Percentiles rank a stretch among this genome's conserved stretches.
These are phyloP conservation scores for Lepidostoma basale DNA, from an alignment of 1,140 invertebrate species.

Conservation along the genomic window DNA sequence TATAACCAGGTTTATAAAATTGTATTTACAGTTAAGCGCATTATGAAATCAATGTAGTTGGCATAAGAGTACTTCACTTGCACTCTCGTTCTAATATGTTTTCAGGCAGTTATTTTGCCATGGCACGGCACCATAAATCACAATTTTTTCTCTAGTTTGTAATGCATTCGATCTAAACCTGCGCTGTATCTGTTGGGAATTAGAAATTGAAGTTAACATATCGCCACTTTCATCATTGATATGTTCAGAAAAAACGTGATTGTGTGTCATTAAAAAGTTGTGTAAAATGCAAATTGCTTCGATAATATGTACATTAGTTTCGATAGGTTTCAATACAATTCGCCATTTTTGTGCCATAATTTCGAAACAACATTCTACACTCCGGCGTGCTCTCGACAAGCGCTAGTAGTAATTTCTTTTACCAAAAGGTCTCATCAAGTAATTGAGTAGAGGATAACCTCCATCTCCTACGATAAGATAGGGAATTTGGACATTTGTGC, in stretches of 20 bases:
- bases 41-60: conserved; percentile 12
- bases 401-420: conserved; percentile 10
- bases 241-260: conserved; percentile 1
- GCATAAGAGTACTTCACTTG: conserved; percentile 7
- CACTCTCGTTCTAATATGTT: conserved; percentile 18
- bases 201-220: conserved; percentile 16
- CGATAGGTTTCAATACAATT: conserved; percentile 17
- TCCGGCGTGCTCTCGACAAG: neutral
- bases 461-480: conserved; percentile 10
- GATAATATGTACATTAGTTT: conserved; percentile 1
- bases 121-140: conserved; percentile 18
- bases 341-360: conserved; percentile 18
- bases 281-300: conserved; percentile 24
- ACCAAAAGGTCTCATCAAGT: conserved; percentile 22
- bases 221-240: conserved; percentile 17
- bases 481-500: neutral
- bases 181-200: conserved; percentile 1
- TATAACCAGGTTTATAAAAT: neutral
- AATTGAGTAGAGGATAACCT: conserved; percentile 14
- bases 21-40: neutral
- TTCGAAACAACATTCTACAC: conserved; percentile 22
- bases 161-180: conserved; percentile 18
- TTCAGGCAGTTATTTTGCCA: conserved; percentile 20
- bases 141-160: conserved; percentile 8
- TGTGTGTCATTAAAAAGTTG: conserved; percentile 9